phyloP scores from a whole-genome alignment of 2,888 invertebrate genomes.

The Ariolimax columbianus region DNA sequence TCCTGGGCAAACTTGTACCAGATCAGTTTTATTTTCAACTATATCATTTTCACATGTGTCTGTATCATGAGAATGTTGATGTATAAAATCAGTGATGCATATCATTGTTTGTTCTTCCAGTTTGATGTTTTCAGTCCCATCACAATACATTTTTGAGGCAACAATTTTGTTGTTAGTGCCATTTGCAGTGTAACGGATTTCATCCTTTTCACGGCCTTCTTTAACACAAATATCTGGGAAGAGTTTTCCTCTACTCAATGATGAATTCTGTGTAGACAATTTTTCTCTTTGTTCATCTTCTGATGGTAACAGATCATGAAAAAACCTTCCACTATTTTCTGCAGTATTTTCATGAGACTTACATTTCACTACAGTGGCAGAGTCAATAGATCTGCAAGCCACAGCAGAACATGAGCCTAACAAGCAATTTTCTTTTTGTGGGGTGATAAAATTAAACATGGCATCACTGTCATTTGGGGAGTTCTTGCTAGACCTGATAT shows the following conservation, averaged over 20 bases:
- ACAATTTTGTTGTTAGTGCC: neutral
- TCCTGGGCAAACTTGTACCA: no score
- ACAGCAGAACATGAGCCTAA: neutral
- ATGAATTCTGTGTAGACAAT: neutral
- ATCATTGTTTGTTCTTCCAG: neutral
- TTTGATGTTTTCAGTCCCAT: neutral
- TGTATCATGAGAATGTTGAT: neutral
- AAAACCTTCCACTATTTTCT: neutral
- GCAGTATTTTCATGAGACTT: constrained; percentile 29
- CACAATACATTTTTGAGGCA: neutral
- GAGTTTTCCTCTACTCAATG: constrained; percentile 7
- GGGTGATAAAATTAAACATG: constrained; percentile 29
- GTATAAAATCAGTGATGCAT: neutral
- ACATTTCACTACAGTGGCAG: constrained; percentile 52
- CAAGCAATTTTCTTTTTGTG: constrained; percentile 22
- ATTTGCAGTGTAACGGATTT: neutral
- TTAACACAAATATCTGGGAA: constrained; percentile 26
- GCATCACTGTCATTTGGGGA: neutral
- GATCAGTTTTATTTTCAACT: no score
- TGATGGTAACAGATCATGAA: constrained; percentile 14
- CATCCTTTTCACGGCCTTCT: neutral
- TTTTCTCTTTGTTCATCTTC: neutral
- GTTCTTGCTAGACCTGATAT: neutral
- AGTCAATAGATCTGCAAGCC: constrained; percentile 5
- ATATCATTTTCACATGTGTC: neutral